Base-by-base conservation (phyloP, 2,113 vertebrate species). In the Aramus guarauna region DNA sequence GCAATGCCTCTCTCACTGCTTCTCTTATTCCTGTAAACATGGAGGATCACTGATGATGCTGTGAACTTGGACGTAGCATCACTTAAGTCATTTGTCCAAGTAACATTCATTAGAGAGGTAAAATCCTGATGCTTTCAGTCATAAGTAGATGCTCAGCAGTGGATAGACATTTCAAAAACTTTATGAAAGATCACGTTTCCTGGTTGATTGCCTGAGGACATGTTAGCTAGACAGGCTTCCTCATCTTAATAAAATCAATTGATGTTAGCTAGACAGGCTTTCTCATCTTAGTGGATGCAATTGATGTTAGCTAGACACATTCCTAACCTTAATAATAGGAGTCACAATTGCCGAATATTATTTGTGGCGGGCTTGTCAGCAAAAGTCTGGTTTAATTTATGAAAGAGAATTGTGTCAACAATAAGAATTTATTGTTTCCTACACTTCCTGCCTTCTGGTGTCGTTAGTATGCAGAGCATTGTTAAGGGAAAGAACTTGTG, bases 281-380 rank as follows among this genome's bases (percentile, higher is more conserved):
- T 86, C 86, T 86, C 50, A 12, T 93, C 69, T 64, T 78, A 82
- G 90, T 16, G 15, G 45, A 53, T 79, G 15, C 66, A 92, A 72
- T 20, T 91, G 71, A 69, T 91, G 81, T 62, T 87, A 95, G 69
- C 60, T 92, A 76, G 91, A 82, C 91, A 87, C 39, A 87, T 89
- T 88, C 81, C 80, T 87, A 86, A 80, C 80, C 79, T 89, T 64
- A 87, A 87, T 94, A 96, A 92, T 29, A 84, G 56, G 43, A 92
- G 30, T 48, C 9, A 1, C 45, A 79, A 29, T 87, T 81, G 80
- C 26, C 82, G 88, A 89, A 76, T 95, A 91, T 90, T 94, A 68
- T 89, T 95, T 94, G 94, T 92, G 91, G 80, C 92, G 92, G 84
- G 21, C 77, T 92, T 96, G 92, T 94, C 92, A 95, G 88, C 80